Evolutionary conservation across 2,888 invertebrate species (phyloP).

Genomic region (Entomobrya multifasciata): DNA sequence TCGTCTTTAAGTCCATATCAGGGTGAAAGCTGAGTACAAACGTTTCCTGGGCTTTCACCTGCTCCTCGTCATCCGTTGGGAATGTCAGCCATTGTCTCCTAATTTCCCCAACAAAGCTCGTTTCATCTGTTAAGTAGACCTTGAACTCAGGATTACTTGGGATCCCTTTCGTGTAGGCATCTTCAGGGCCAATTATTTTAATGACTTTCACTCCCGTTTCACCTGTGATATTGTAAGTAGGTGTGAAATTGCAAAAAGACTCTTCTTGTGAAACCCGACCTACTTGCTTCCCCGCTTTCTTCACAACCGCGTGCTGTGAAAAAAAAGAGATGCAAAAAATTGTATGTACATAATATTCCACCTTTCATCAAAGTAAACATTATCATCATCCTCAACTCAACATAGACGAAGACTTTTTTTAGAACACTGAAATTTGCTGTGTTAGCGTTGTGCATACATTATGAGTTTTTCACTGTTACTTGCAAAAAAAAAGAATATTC

Average conservation of each 20-base stretch:
- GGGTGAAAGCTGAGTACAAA: constrained; percentile 71
- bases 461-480: not conserved
- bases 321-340: not conserved
- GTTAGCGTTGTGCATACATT: too few species aligned
- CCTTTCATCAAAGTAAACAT: not conserved
- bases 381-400: not conserved
- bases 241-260: constrained; percentile 75
- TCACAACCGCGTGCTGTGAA: constrained; percentile 70
- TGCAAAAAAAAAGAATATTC: not conserved
- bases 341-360: not conserved
- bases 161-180: constrained; percentile 71
- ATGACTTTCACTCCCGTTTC: constrained; percentile 72
- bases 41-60: constrained; percentile 71
- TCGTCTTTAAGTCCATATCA: constrained; percentile 75
- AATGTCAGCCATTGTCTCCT: constrained; percentile 74
- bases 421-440: too few species aligned
- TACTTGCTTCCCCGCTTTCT: constrained; percentile 70
- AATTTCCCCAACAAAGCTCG: constrained; percentile 74
- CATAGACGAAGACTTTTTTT: not conserved
- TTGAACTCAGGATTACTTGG: constrained; percentile 74
- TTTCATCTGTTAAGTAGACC: constrained; percentile 73
- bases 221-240: constrained; percentile 70
- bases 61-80: constrained; percentile 64
- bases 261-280: constrained; percentile 74
- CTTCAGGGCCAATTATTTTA: constrained; percentile 69